Percentiles rank a stretch among this genome's conserved stretches.
Evolutionary conservation across 2,888 invertebrate species (phyloP).

Genomic region (Epistrophe grossulariae): DNA sequence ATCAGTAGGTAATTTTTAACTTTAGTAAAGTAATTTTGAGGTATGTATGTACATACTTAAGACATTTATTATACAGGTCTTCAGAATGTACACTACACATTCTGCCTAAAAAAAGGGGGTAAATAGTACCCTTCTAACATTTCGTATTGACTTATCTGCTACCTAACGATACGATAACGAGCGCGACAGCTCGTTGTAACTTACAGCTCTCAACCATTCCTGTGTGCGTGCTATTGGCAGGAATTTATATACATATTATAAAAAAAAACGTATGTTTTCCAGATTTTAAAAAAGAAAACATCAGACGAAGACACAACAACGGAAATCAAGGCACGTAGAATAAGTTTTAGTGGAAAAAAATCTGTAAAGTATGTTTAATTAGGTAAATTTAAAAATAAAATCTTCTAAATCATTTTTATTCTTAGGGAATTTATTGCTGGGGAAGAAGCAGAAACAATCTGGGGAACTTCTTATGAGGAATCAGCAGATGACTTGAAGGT

Average conservation of each 20-base stretch:
- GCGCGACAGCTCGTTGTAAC: too few relatives aligned
- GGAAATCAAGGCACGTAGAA: conserved; percentile 61
- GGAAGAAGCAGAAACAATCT: conserved; percentile 74
- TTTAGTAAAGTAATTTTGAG: too few relatives aligned
- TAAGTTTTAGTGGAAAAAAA: conserved; percentile 77
- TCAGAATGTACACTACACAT: too few relatives aligned
- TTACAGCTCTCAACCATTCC: too few relatives aligned
- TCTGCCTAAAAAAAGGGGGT: too few relatives aligned
- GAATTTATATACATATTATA: background rate
- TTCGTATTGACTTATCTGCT: too few relatives aligned
- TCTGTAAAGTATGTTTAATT: conserved; percentile 74
- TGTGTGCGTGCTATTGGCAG: too few relatives aligned
- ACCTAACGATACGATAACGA: too few relatives aligned
- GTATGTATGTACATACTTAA: too few relatives aligned
- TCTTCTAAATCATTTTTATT: background rate
- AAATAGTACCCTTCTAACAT: too few relatives aligned
- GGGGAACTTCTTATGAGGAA: conserved; percentile 77
- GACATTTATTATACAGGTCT: too few relatives aligned
- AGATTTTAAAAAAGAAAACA: conserved; percentile 75
- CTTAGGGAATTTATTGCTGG: conserved; percentile 76
- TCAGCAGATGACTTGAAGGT: conserved; percentile 51
- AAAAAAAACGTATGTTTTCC: background rate
- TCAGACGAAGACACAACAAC: conserved; percentile 61
- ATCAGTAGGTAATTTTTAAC: too few relatives aligned
- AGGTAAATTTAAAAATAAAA: background rate